phyloP scores from a whole-genome alignment of 2,888 invertebrate species.

The Clunio marinus region DNA sequence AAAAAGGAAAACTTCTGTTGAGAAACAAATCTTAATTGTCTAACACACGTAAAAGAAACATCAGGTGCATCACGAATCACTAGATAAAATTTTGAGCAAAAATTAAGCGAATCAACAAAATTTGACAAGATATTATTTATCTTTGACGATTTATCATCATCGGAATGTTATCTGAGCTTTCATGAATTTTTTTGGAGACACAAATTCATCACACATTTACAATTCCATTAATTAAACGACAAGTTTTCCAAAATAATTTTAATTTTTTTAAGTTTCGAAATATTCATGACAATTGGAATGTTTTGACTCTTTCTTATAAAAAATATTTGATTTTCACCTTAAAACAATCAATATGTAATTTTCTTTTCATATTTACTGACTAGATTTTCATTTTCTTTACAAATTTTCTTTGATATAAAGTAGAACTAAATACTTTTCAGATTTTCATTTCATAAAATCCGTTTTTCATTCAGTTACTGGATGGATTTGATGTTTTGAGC shows the following conservation, averaged over 20 bases:
- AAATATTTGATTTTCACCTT: not conserved
- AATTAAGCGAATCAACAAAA: too few relatives aligned
- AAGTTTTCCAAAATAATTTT: too few relatives aligned
- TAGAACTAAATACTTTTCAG: not conserved
- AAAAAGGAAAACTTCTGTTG: not conserved
- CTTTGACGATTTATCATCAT: too few relatives aligned
- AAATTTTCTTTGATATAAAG: constrained; percentile 4
- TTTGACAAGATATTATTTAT: too few relatives aligned
- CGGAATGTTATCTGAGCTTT: constrained; percentile 13
- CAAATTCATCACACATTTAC: not conserved
- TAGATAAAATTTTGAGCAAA: not conserved
- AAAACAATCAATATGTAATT: not conserved
- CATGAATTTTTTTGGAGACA: constrained; percentile 4
- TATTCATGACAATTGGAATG: too few relatives aligned
- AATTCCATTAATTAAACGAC: too few relatives aligned
- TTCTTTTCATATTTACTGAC: not conserved
- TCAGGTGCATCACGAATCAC: not conserved
- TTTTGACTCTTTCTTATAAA: not conserved
- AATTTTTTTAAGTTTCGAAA: too few relatives aligned
- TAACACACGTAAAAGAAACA: not conserved
- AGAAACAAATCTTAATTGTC: not conserved
- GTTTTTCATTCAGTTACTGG: not conserved
- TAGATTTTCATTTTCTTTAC: not conserved
- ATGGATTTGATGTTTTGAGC: constrained; percentile 2
- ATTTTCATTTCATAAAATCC: not conserved